Evolutionary conservation across 2,113 vertebrate species (phyloP).

Genomic region (Perccottus glenii): DNA sequence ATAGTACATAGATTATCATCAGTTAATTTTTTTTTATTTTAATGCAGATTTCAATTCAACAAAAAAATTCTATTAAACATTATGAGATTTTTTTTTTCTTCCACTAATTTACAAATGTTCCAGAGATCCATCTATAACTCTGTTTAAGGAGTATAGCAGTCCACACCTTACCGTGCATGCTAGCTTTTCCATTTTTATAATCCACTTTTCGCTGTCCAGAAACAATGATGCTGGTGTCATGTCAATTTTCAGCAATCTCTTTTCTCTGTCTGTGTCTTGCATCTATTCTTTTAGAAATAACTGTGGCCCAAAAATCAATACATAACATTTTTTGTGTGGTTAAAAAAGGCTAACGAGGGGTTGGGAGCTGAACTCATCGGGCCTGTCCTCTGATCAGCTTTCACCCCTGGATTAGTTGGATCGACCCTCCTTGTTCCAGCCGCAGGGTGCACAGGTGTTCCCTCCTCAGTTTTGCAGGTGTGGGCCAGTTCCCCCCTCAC

Average conservation of each 20-base stretch:
- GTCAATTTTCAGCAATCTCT: slow-evolving; percentile 38
- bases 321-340: slow-evolving; percentile 35
- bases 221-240: slow-evolving; percentile 40
- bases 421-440: slow-evolving; percentile 63
- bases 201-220: slow-evolving; percentile 62
- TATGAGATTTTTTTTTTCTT: no score
- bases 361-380: slow-evolving; percentile 53
- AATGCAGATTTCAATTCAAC: no score
- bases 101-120: no score
- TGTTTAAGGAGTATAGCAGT: slow-evolving; percentile 23
- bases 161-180: slow-evolving; percentile 71
- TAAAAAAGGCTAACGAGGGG: slow-evolving; percentile 56
- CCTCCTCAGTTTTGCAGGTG: slow-evolving; percentile 78
- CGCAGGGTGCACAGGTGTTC: slow-evolving; percentile 81
- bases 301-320: slow-evolving; percentile 58
- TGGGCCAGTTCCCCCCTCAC: slow-evolving; percentile 64
- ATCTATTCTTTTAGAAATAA: slow-evolving; percentile 36
- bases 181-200: slow-evolving; percentile 58
- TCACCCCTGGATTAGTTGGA: slow-evolving; percentile 63
- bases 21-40: no score
- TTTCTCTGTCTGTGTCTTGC: slow-evolving; percentile 43
- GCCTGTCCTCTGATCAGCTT: slow-evolving; percentile 73
- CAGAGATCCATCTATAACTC: no score
- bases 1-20: no score
- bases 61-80: no score